Evolutionary conservation across 2,888 invertebrate species (phyloP).

Genomic region (Chorisops tibialis): DNA sequence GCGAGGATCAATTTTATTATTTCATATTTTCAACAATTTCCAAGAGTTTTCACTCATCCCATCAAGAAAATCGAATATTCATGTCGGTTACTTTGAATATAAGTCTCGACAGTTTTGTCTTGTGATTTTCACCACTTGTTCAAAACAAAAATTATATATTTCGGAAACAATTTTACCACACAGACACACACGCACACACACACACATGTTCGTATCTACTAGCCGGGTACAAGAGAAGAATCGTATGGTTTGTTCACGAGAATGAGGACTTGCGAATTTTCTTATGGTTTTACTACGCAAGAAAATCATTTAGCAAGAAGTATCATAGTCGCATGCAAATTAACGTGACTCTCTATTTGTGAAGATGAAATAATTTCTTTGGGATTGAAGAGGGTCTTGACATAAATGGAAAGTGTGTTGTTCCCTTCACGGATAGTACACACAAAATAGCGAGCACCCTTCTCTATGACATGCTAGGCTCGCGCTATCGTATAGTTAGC

Average conservation of each 20-base stretch:
- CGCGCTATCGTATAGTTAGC: too few species aligned
- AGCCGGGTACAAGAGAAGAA: too few species aligned
- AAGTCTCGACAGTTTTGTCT: constrained; percentile 13
- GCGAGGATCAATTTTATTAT: constrained; percentile 20
- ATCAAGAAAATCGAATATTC: constrained; percentile 22
- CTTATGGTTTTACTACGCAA: too few species aligned
- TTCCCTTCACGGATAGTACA: background rate
- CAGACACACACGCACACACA: too few species aligned
- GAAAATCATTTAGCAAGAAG: too few species aligned
- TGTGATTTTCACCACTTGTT: constrained; percentile 22
- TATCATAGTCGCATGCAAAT: constrained; percentile 6
- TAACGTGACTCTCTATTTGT: constrained; percentile 2
- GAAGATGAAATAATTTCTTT: constrained; percentile 13
- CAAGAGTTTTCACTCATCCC: background rate
- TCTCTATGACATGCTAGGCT: background rate
- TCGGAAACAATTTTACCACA: constrained; percentile 5
- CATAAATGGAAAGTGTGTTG: background rate
- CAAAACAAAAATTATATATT: constrained; percentile 21
- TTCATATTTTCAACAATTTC: constrained; percentile 19
- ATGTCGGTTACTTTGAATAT: constrained; percentile 12
- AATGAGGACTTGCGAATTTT: too few species aligned
- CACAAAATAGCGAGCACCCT: background rate
- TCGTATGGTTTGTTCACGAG: too few species aligned
- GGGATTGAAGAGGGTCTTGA: constrained; percentile 4
- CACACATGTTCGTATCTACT: background rate